Base-by-base conservation (phyloP, 2,888 invertebrate genomes). In the Caenorhabditis sp. region DNA sequence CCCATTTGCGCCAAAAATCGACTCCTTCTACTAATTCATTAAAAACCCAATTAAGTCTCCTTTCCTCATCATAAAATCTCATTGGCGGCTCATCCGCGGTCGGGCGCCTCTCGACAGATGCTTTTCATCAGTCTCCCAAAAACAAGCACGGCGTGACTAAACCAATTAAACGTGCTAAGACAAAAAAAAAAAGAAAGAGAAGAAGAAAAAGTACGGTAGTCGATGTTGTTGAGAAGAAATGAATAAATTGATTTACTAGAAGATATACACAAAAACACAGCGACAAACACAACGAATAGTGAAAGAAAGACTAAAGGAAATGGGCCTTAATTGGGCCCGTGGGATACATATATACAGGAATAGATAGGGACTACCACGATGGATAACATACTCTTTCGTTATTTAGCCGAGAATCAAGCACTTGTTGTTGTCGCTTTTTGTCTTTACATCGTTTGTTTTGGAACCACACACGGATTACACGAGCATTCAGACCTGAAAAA, bases 401-500 rank as follows among this genome's bases (percentile, higher is more conserved):
- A 65, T 87, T 87, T 88, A 95, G 94, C 92, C 96, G 95, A 89
- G 96, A 95, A 90, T 97, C 93, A 89, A 97, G 96, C 92, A 97
- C 93, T 87, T 95, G 93, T 61, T 97, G 93, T 64, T 95, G 95
- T 89, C 95, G 93, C 91, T 96, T 96, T 91, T 96, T 96, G 90
- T 96, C 95, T 90, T 96, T 96, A 91, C 95, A 96, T 23, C 96
- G 91, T 89, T 96, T 97, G 90, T 97, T 97, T 90, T 88, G 88
- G 91, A 97, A 99, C 99, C 99, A 99, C 70, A 99, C 99, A 88
- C 99, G 92, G 89, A 99, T 99, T 84, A 99, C 99, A 20, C 99
- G 91, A 23, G 97, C 97, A 86, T 95, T 95, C 62, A 99, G 92
- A 0, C 95, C 80, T 75, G 58, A 10, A 74, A 60, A 27, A 14